These are phyloP conservation scores for Eulemur mongoz DNA, from an alignment of 2,797 vertebrate species.

Conservation along the genomic window DNA sequence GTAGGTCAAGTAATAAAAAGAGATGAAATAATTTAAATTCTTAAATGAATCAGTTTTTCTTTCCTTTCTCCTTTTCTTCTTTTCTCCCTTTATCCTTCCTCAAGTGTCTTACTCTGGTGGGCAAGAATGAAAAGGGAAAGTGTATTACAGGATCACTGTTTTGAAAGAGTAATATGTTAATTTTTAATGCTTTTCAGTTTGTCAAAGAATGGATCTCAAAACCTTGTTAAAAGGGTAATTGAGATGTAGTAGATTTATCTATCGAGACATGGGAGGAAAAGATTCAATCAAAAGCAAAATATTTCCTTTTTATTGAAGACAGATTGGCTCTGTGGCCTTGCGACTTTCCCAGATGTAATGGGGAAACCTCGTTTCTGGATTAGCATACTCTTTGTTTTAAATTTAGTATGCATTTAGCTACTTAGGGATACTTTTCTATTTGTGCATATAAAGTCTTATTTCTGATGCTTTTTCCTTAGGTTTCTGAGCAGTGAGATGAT, in stretches of 20 bases:
- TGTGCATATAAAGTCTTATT: not conserved
- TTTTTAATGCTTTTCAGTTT: conserved; percentile 8
- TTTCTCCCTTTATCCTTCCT: not conserved
- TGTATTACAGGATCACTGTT: not conserved
- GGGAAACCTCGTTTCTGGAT: not conserved
- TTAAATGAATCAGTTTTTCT: conserved; percentile 84
- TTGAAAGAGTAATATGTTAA: not conserved
- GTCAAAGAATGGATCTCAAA: conserved; percentile 22
- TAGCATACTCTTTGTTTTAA: not conserved
- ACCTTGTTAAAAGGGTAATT: not conserved
- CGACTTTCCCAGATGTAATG: not conserved
- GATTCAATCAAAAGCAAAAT: not conserved
- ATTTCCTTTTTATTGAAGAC: not conserved
- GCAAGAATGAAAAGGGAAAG: conserved; percentile 28
- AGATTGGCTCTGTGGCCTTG: not conserved
- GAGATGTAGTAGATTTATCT: not conserved
- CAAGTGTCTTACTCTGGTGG: not conserved
- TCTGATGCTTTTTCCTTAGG: not conserved
- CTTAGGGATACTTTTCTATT: not conserved
- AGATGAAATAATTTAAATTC: conserved; percentile 90
- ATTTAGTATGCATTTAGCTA: not conserved
- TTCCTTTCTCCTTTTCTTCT: conserved; percentile 49
- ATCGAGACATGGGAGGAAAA: not conserved
- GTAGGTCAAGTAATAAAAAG: conserved; percentile 97
- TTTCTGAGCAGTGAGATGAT: not conserved